Evolutionary conservation across 2,113 vertebrate genomes (phyloP).

Genomic region (Neotragus moschatus): DNA sequence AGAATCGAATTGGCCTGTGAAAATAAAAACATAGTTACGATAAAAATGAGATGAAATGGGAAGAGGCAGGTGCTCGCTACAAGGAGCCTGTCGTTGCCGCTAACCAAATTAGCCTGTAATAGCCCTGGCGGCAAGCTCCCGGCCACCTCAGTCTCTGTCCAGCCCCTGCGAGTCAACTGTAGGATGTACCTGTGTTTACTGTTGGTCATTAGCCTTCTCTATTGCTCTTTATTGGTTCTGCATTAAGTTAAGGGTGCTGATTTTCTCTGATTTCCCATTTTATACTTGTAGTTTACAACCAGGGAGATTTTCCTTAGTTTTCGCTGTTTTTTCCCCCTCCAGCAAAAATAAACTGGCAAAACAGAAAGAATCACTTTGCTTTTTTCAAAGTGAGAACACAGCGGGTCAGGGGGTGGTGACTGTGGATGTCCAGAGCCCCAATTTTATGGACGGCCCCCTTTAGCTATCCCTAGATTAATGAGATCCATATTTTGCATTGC

Average conservation of each 20-base stretch:
- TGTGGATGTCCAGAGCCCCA: background rate
- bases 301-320: background rate
- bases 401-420: background rate
- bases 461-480: background rate
- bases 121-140: background rate
- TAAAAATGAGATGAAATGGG: slow-evolving; percentile 15
- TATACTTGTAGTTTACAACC: background rate
- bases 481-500: background rate
- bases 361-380: background rate
- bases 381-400: background rate
- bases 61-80: background rate
- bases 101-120: slow-evolving; percentile 39
- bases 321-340: background rate
- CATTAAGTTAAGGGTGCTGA: slow-evolving; percentile 46
- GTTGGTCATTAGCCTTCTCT: background rate
- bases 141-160: accelerated
- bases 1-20: slow-evolving; percentile 36
- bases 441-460: background rate
- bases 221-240: background rate
- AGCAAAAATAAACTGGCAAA: background rate
- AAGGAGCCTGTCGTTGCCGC: background rate
- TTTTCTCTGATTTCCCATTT: slow-evolving; percentile 48
- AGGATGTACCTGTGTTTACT: slow-evolving; percentile 1
- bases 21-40: slow-evolving; percentile 47
- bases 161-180: background rate